Conservation (phyloP, 1,140 invertebrate genomes). For the Drosophila sp. region DNA sequence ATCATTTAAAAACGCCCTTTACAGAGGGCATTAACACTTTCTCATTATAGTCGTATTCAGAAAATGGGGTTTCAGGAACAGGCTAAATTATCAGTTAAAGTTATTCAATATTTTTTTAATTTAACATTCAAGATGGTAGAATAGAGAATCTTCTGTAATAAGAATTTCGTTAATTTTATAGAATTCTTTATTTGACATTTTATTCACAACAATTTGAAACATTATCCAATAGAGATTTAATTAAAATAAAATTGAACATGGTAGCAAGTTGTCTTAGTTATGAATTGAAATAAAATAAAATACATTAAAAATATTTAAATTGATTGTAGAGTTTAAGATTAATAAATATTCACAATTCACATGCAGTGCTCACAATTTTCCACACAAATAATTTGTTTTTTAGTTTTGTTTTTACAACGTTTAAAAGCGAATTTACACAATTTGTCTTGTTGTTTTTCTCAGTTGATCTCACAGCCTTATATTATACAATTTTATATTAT, state of each 20-base stretch:
- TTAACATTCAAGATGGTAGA: no score
- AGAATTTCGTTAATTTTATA: slow-evolving; percentile 8
- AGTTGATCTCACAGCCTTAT: slow-evolving; percentile 69
- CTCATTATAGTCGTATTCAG: no score
- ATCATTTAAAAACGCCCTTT: background rate
- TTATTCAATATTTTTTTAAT: no score
- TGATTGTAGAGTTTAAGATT: slow-evolving; percentile 15
- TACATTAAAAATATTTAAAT: slow-evolving; percentile 37
- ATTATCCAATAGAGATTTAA: slow-evolving; percentile 22
- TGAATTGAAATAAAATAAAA: slow-evolving; percentile 37
- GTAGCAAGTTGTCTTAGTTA: slow-evolving; percentile 4
- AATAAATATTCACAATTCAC: slow-evolving; percentile 25
- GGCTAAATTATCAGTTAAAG: no score
- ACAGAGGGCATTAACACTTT: no score
- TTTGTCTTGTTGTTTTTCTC: slow-evolving; percentile 46
- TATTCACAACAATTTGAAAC: slow-evolving; percentile 26
- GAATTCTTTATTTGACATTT: slow-evolving; percentile 27
- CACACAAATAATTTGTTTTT: slow-evolving; percentile 17
- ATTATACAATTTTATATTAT: slow-evolving; percentile 39
- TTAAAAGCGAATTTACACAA: slow-evolving; percentile 38
- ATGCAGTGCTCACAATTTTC: slow-evolving; percentile 12
- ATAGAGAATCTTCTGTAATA: background rate
- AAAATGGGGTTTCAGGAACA: no score
- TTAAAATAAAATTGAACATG: slow-evolving; percentile 28
- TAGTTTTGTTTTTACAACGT: slow-evolving; percentile 23